Evolutionary conservation across 2,888 invertebrate genomes (phyloP), one percentile per base, ranked within the genome.

Genomic region (Scaptomyza polygonia): DNA sequence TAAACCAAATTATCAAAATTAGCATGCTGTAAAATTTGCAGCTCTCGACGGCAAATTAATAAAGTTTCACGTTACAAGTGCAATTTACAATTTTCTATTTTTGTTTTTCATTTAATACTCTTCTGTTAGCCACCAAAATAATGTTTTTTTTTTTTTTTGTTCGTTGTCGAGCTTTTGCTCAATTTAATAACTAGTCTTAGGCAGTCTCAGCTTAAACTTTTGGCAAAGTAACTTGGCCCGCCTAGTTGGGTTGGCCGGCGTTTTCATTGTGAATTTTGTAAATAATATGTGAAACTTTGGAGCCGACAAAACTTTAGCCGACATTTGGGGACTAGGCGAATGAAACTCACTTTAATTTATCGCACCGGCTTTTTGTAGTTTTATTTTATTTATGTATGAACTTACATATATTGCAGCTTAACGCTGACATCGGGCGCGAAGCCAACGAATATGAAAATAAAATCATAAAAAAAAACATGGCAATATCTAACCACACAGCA

Each of bases 1-100:
- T 61, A 75, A 82, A 80, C 81, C 70, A 82, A 82, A 86, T 82
- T 86, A 80, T 77, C 81, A 71, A 84, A 86, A 82, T 86, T 82
- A 82, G 84, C 84, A 69, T 75, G 67, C 74, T 72, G 77, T 77
- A 82, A 77, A 86, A 74, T 82, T 29, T 30, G 12, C 54, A 42
- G 36, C 32, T 44, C 51, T 62, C 67, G 65, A 67, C 69, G 62
- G 75, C 72, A 83, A 82, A 83, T 86, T 82, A 86, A 82, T 82
- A 82, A 82, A 82, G 81, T 86, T 82, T 75, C 72, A 66, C 69
- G 66, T 77, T 72, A 83, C 75, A 80, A 84, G 75, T 67, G 74
- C 61, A 67, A 53, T 54, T 67, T 63, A 56, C 9, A 12, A 3
- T 29, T 21, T 27, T 43, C 45, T 53, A 14, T 32, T 32, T 9